A percentile compares a stretch with the other conserved stretches of the same genome.
These are phyloP conservation scores for Apostichopus californicus DNA, from an alignment of 35 echinoderm and acorn worm species.

Conservation along the genomic window DNA sequence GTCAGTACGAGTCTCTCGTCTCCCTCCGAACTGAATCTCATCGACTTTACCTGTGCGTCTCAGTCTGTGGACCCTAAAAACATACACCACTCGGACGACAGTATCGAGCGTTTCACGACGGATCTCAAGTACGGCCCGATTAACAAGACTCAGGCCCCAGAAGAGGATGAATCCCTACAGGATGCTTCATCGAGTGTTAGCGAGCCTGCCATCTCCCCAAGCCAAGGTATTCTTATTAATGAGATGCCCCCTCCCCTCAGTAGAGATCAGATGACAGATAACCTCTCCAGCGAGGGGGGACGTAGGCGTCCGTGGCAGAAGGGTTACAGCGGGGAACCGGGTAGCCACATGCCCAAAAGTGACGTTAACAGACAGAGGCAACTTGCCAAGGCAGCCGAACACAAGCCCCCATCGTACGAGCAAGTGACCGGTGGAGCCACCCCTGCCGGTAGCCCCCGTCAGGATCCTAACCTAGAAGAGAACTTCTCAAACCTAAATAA, in stretches of 20 bases:
- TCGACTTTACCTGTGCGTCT: conserved; percentile 66
- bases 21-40: conserved; percentile 91
- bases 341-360: conserved; percentile 56
- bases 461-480: conserved; percentile 32
- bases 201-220: conserved; percentile 78
- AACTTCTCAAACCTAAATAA: conserved; percentile 50
- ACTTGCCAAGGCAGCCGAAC: conserved; percentile 60
- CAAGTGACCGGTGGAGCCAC: conserved; percentile 21
- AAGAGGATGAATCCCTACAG: neutral
- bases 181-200: conserved; percentile 37
- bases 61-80: conserved; percentile 92
- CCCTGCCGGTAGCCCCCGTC: neutral
- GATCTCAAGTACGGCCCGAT: conserved; percentile 85
- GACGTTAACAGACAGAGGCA: conserved; percentile 82
- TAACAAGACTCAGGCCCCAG: conserved; percentile 19
- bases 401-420: conserved; percentile 34
- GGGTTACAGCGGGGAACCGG: conserved; percentile 11
- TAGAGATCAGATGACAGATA: conserved; percentile 92
- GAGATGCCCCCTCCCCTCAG: conserved; percentile 72
- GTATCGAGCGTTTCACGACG: conserved; percentile 87
- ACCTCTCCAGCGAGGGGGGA: conserved; percentile 61
- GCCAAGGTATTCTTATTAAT: conserved; percentile 62
- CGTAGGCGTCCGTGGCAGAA: conserved; percentile 19
- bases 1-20: conserved; percentile 92
- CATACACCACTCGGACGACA: conserved; percentile 94